Percentiles rank a stretch among this genome's conserved stretches.
These are phyloP conservation scores for Dallia pectoralis DNA, from an alignment of 2,797 vertebrate species.

Conservation along the genomic window DNA sequence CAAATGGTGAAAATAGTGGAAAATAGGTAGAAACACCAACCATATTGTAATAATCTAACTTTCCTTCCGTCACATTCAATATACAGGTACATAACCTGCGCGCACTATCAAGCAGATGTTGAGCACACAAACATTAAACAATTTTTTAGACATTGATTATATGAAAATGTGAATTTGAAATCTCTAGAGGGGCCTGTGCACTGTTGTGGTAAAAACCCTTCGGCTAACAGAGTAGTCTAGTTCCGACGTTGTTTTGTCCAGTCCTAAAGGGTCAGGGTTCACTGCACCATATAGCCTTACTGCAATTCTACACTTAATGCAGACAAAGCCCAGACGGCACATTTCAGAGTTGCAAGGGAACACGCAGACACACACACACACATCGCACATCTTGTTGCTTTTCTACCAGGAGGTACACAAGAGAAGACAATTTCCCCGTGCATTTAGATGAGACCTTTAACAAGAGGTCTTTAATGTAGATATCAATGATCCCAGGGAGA, in stretches of 20 bases:
- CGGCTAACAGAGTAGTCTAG: slow-evolving; percentile 32
- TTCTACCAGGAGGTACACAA: slow-evolving; percentile 60
- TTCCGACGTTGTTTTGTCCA: slow-evolving; percentile 50
- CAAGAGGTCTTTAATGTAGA: slow-evolving; percentile 83
- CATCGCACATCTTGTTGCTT: not conserved
- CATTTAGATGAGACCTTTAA: slow-evolving; percentile 87
- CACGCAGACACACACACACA: not conserved
- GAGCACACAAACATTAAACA: no score
- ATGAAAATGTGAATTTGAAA: no score
- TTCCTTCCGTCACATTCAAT: no score
- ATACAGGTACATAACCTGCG: no score
- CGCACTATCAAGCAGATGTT: no score
- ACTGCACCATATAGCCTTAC: slow-evolving; percentile 58
- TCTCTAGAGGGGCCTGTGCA: not conserved
- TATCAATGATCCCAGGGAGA: slow-evolving; percentile 80
- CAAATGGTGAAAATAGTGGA: no score
- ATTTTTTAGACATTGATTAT: no score
- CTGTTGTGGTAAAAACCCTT: slow-evolving; percentile 31
- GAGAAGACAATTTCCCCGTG: slow-evolving; percentile 77
- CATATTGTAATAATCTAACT: no score
- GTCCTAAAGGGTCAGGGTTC: slow-evolving; percentile 47
- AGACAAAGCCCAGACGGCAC: slow-evolving; percentile 71
- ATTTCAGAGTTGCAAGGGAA: slow-evolving; percentile 63
- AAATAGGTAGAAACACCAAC: no score
- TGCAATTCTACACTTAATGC: slow-evolving; percentile 68